Evolutionary conservation across 2,113 vertebrate species (phyloP).

Genomic region (Cygnus atratus): DNA sequence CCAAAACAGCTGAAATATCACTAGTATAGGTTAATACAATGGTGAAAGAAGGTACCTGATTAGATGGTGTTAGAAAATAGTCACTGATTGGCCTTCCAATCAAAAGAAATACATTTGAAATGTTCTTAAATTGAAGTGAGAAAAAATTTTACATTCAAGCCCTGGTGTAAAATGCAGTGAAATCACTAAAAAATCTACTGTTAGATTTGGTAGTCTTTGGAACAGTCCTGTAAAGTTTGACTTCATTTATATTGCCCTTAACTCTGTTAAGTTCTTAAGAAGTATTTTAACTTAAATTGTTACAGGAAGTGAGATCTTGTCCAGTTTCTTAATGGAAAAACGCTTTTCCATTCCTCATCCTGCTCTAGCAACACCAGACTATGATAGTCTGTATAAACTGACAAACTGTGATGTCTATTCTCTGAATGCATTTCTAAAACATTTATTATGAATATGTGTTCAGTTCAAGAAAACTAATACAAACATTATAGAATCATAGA

Average conservation of each 20-base stretch:
- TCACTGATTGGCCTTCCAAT: background rate
- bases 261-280: background rate
- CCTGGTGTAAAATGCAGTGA: background rate
- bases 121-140: background rate
- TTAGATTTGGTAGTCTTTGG: background rate
- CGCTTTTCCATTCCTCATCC: background rate
- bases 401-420: background rate
- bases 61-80: background rate
- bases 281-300: background rate
- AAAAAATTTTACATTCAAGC: background rate
- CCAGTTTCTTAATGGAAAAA: background rate
- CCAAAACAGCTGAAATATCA: background rate
- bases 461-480: constrained; percentile 18
- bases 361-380: background rate
- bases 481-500: background rate
- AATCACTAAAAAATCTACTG: background rate
- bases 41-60: background rate
- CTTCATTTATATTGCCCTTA: background rate
- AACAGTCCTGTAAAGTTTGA: background rate
- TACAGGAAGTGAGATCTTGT: background rate
- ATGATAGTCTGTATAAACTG: background rate
- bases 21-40: background rate
- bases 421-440: background rate
- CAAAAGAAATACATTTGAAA: background rate
- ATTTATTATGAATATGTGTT: background rate